Evolutionary conservation across 2,113 vertebrate genomes (phyloP).

Genomic region (Marmota flaviventris): DNA sequence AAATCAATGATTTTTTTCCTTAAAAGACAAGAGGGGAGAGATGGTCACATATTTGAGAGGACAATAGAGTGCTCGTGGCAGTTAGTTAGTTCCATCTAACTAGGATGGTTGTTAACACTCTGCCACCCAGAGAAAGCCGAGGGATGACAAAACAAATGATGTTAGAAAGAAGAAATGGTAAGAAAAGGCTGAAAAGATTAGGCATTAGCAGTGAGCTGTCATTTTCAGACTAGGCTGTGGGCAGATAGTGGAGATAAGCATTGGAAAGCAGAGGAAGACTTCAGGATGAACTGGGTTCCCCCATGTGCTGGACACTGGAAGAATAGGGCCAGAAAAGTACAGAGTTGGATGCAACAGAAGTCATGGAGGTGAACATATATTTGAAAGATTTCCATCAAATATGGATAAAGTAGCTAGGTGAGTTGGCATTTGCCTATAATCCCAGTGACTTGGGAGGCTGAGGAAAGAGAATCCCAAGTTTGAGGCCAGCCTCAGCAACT

Average conservation of each 20-base stretch:
- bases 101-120: background rate
- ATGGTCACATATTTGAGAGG: background rate
- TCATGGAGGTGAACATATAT: background rate
- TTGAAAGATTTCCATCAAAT: slow-evolving; percentile 6
- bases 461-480: too few relatives aligned
- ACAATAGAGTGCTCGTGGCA: background rate
- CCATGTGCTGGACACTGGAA: background rate
- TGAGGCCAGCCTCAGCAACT: too few relatives aligned
- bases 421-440: too few relatives aligned
- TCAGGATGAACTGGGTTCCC: background rate
- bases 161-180: background rate
- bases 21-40: background rate
- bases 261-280: background rate
- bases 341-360: background rate
- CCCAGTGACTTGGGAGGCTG: too few relatives aligned
- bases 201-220: background rate
- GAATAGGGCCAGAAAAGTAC: background rate
- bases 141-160: slow-evolving; percentile 14
- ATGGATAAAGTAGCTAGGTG: background rate
- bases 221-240: background rate
- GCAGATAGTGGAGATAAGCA: background rate
- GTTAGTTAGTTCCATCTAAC: background rate
- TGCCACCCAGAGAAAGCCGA: background rate
- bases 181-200: background rate
- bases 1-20: background rate